A percentile compares a stretch with the other conserved stretches of the same genome.
phyloP scores from a whole-genome alignment of 2,797 vertebrate species.

The Lutjanus argentimaculatus region DNA sequence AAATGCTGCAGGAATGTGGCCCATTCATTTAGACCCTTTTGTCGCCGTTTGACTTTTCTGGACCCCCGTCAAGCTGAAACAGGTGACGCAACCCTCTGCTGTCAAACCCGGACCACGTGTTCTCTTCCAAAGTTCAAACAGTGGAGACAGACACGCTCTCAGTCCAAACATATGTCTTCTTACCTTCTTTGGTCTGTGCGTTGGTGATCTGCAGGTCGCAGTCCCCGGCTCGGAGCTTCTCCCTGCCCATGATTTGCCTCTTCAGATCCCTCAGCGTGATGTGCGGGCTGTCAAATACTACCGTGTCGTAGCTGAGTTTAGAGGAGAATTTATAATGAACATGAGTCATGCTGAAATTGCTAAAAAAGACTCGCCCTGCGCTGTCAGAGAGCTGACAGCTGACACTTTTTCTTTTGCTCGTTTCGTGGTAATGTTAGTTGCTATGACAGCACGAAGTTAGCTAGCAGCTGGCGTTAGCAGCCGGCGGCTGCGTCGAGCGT shows the following conservation, averaged over 20 bases:
- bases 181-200: constrained; percentile 97
- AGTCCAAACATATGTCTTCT: background rate
- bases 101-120: constrained; percentile 74
- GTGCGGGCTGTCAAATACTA: constrained; percentile 95
- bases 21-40: constrained; percentile 61
- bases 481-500: constrained; percentile 15
- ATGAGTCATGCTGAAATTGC: constrained; percentile 89
- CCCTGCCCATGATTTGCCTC: constrained; percentile 95
- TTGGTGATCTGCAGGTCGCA: constrained; percentile 98
- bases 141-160: constrained; percentile 11
- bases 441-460: constrained; percentile 51
- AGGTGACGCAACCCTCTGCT: constrained; percentile 60
- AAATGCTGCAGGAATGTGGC: constrained; percentile 60
- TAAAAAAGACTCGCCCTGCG: background rate
- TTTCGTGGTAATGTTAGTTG: constrained; percentile 17
- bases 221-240: constrained; percentile 94
- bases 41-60: constrained; percentile 65
- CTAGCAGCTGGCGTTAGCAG: constrained; percentile 69
- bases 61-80: constrained; percentile 35
- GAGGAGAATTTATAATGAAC: constrained; percentile 99
- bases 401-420: background rate
- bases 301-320: constrained; percentile 96
- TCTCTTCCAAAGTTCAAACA: constrained; percentile 42
- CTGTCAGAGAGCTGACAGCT: background rate
- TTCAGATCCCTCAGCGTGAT: constrained; percentile 95